Evolutionary conservation across 2,113 vertebrate species (phyloP).

Genomic region (Nesospiza acunhae): DNA sequence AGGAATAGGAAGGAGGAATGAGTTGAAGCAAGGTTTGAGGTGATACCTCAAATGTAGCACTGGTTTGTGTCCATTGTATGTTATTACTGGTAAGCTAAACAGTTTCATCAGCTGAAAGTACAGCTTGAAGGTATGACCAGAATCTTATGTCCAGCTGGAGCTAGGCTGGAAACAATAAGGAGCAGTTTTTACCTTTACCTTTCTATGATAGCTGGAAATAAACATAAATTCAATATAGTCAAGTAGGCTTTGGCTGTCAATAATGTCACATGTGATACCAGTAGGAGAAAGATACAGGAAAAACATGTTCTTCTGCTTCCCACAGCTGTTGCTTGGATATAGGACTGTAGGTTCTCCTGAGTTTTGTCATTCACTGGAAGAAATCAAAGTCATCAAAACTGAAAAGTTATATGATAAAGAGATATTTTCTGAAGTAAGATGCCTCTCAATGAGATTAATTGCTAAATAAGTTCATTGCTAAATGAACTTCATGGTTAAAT

Average conservation of each 20-base stretch:
- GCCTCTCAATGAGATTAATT: background rate
- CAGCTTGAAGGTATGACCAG: background rate
- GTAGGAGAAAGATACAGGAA: background rate
- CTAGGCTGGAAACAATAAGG: background rate
- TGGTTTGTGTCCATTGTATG: background rate
- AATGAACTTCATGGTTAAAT: background rate
- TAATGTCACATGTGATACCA: background rate
- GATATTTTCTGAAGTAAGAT: background rate
- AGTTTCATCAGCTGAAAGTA: background rate
- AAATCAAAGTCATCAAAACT: background rate
- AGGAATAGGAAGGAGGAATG: background rate
- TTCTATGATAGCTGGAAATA: background rate
- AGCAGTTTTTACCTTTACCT: background rate
- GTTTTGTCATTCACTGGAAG: background rate
- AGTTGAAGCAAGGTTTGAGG: background rate
- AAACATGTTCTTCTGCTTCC: background rate
- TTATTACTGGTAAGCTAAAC: background rate
- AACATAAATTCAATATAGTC: background rate
- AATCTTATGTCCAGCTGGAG: background rate
- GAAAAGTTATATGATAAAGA: background rate
- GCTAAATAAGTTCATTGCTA: background rate
- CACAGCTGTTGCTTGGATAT: background rate
- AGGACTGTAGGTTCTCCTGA: background rate
- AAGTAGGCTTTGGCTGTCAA: background rate
- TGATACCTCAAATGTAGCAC: background rate